phyloP scores from a whole-genome alignment of 1,140 invertebrate species.

The Acromyrmex echinatior region DNA sequence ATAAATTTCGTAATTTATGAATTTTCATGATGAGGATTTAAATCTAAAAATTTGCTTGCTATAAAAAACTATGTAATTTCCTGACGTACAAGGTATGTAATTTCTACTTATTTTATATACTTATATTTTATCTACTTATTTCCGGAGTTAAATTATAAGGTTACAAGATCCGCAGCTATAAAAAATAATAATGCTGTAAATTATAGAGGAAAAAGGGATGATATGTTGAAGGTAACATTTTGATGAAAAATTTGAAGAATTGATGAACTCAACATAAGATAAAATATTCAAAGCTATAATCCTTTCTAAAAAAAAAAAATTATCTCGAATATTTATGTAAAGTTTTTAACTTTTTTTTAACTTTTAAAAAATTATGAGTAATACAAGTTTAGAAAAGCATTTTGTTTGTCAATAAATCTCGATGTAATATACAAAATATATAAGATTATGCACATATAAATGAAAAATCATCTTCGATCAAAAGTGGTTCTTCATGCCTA shows the following conservation, averaged over 20 bases:
- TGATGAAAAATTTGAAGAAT: background rate
- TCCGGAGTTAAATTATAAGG: constrained; percentile 23
- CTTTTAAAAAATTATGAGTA: no score
- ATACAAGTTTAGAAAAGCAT: no score
- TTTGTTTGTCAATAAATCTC: background rate
- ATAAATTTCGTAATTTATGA: background rate
- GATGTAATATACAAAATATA: background rate
- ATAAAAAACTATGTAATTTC: constrained; percentile 34
- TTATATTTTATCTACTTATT: background rate
- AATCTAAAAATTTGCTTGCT: constrained; percentile 27
- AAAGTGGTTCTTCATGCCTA: no score
- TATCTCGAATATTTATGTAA: constrained; percentile 4
- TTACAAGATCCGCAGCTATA: constrained; percentile 22
- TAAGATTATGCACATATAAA: background rate
- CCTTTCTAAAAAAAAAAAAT: background rate
- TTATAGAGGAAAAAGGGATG: background rate
- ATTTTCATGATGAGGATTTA: constrained; percentile 16
- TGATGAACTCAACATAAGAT: background rate
- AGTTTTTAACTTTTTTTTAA: background rate
- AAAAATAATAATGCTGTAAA: background rate
- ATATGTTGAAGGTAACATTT: background rate
- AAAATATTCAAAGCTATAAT: constrained; percentile 26
- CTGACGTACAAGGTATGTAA: constrained; percentile 10
- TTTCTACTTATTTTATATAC: constrained; percentile 18
- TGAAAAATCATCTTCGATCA: no score